Evolutionary conservation across 1,140 invertebrate genomes (phyloP).

Genomic region (Drosophila bocki): DNA sequence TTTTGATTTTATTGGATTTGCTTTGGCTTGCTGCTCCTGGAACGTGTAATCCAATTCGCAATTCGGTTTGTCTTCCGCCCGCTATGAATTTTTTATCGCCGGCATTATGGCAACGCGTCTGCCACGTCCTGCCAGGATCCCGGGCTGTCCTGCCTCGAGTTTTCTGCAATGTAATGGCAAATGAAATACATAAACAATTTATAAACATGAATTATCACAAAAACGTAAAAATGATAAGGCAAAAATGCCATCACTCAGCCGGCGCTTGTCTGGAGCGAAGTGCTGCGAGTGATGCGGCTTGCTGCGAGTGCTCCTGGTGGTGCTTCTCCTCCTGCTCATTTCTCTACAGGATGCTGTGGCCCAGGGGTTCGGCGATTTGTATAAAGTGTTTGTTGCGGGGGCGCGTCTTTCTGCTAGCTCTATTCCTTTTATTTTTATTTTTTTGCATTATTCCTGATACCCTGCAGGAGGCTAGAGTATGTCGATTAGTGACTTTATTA

Average conservation of each 20-base stretch:
- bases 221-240: slow-evolving; percentile 75
- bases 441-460: not conserved
- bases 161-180: slow-evolving; percentile 73
- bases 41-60: slow-evolving; percentile 43
- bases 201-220: slow-evolving; percentile 78
- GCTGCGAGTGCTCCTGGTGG: not conserved
- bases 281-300: not conserved
- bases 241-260: slow-evolving; percentile 59
- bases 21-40: slow-evolving; percentile 5
- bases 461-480: not conserved
- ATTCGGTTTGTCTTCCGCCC: slow-evolving; percentile 36
- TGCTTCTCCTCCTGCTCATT: not conserved
- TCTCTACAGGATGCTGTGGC: slow-evolving; percentile 2
- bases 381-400: slow-evolving; percentile 54
- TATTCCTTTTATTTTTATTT: slow-evolving; percentile 5
- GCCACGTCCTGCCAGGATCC: not conserved
- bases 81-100: slow-evolving; percentile 53
- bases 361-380: slow-evolving; percentile 59
- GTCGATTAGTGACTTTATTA: too few species aligned
- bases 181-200: slow-evolving; percentile 79
- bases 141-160: not conserved
- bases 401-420: slow-evolving; percentile 10
- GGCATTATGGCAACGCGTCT: slow-evolving; percentile 5
- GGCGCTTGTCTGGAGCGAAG: slow-evolving; percentile 13
- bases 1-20: slow-evolving; percentile 51